Evolutionary conservation across 2,797 vertebrate species (phyloP).

Genomic region (Apogon talboti): DNA sequence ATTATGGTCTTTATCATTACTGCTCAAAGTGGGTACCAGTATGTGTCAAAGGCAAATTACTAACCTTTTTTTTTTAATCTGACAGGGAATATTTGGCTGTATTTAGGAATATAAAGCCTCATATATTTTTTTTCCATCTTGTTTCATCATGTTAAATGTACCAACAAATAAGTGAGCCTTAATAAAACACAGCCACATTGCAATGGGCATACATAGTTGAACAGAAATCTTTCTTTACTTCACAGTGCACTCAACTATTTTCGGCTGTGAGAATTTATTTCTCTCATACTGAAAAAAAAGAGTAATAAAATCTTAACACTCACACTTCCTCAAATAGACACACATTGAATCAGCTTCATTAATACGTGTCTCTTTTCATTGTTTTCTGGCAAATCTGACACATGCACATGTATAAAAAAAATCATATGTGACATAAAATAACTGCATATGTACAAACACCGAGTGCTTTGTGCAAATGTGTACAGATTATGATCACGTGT

Average conservation of each 20-base stretch:
- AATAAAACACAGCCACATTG: background rate
- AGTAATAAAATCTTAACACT: slow-evolving; percentile 57
- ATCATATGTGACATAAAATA: slow-evolving; percentile 79
- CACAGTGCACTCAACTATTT: slow-evolving; percentile 41
- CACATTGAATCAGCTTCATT: slow-evolving; percentile 63
- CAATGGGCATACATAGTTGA: background rate
- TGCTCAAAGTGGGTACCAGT: background rate
- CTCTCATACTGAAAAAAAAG: slow-evolving; percentile 60
- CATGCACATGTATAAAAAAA: slow-evolving; percentile 83
- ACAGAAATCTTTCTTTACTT: slow-evolving; percentile 20
- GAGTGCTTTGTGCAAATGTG: slow-evolving; percentile 87
- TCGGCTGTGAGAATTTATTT: slow-evolving; percentile 67
- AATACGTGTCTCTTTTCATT: slow-evolving; percentile 72
- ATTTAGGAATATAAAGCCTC: background rate
- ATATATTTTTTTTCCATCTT: no score
- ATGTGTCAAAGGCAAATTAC: background rate
- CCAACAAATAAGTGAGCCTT: background rate
- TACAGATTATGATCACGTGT: slow-evolving; percentile 85
- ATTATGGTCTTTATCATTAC: background rate
- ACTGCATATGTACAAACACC: slow-evolving; percentile 85
- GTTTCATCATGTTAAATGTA: background rate
- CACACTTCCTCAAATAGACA: slow-evolving; percentile 68
- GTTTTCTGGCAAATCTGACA: slow-evolving; percentile 81
- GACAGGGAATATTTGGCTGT: background rate
- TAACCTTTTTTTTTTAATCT: background rate